phyloP scores from a whole-genome alignment of 2,797 vertebrate genomes.

The Parauchenoglanis ngamensis region DNA sequence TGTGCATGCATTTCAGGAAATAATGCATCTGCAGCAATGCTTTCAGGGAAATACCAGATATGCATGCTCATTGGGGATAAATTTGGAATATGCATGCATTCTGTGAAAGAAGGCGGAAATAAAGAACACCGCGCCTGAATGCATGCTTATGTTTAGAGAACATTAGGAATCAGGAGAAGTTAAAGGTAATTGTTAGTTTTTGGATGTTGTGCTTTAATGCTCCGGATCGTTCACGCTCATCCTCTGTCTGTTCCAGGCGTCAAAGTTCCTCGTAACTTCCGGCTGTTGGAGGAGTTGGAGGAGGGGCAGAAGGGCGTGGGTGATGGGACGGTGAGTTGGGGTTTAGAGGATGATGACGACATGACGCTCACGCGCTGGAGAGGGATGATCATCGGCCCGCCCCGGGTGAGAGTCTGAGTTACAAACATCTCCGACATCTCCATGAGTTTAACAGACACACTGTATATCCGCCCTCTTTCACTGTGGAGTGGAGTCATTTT shows the following conservation, averaged over 20 bases:
- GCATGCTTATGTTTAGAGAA: background rate
- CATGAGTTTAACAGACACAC: background rate
- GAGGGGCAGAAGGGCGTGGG: slow-evolving; percentile 98
- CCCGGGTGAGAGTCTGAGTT: slow-evolving; percentile 79
- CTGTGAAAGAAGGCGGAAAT: background rate
- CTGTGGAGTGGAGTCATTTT: background rate
- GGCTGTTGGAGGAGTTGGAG: slow-evolving; percentile 98
- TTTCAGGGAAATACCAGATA: background rate
- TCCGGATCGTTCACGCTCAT: background rate
- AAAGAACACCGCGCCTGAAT: background rate
- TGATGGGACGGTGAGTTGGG: slow-evolving; percentile 98
- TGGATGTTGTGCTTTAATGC: background rate
- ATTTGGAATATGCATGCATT: background rate
- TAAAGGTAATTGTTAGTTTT: background rate
- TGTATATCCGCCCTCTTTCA: background rate
- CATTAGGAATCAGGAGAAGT: background rate
- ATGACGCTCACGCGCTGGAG: slow-evolving; percentile 98
- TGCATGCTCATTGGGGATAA: background rate
- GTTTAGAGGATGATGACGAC: slow-evolving; percentile 96
- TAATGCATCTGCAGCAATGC: background rate
- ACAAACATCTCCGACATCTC: background rate
- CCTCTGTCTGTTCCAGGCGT: slow-evolving; percentile 72
- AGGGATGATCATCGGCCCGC: slow-evolving; percentile 98
- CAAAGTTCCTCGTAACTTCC: slow-evolving; percentile 99
- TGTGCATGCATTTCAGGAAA: background rate